These are phyloP conservation scores for Parnassius smintheus DNA, from an alignment of 2,888 invertebrate genomes.

Conservation along the genomic window DNA sequence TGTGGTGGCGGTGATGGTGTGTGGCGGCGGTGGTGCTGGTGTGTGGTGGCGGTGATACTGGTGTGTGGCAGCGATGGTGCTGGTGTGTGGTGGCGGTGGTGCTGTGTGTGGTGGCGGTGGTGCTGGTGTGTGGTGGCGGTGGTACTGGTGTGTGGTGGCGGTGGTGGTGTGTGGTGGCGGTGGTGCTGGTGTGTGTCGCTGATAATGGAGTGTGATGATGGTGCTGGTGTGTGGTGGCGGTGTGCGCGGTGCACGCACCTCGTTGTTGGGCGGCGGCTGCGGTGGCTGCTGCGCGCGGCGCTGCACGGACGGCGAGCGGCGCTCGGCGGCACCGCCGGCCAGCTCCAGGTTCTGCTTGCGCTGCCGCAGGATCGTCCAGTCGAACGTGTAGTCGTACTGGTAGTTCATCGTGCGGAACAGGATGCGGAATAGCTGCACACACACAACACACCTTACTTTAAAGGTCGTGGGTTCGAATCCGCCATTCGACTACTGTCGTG, in stretches of 20 bases:
- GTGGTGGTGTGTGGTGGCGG: too few species aligned
- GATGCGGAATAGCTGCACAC: conserved; percentile 91
- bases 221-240: background rate
- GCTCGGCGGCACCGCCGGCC: conserved; percentile 55
- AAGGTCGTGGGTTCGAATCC: too few species aligned
- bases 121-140: too few species aligned
- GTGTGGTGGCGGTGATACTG: too few species aligned
- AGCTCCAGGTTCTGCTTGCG: conserved; percentile 82
- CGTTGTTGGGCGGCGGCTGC: conserved; percentile 68
- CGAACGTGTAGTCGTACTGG: conserved; percentile 99
- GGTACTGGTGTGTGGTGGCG: too few species aligned
- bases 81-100: too few species aligned
- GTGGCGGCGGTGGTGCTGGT: too few species aligned
- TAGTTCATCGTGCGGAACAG: conserved; percentile 99
- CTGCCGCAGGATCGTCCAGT: conserved; percentile 99
- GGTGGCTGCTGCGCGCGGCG: conserved; percentile 68
- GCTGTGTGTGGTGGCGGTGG: too few species aligned
- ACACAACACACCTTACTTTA: background rate
- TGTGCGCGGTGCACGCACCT: conserved; percentile 44
- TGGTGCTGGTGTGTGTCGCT: too few species aligned
- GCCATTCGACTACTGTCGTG: too few species aligned
- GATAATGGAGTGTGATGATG: background rate
- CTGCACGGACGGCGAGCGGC: conserved; percentile 71
- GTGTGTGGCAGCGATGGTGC: too few species aligned
- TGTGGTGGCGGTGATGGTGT: too few species aligned